These are phyloP conservation scores for Micromys minutus DNA, from an alignment of 2,113 vertebrate species.

Conservation along the genomic window DNA sequence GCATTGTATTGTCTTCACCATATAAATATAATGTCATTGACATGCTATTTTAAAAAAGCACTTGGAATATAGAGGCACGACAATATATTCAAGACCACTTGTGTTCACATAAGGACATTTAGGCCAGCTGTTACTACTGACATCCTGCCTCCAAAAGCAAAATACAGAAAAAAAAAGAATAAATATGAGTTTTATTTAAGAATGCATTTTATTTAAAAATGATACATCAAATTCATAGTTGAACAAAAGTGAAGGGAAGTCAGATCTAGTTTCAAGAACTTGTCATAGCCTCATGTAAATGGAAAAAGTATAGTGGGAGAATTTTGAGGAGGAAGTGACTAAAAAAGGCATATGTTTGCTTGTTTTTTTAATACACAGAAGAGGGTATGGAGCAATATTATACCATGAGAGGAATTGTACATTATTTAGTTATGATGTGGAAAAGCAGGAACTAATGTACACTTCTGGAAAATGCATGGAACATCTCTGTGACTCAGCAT, in stretches of 20 bases:
- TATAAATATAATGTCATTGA: background rate
- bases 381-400: background rate
- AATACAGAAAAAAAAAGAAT: background rate
- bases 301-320: background rate
- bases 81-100: background rate
- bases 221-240: background rate
- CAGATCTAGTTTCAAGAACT: background rate
- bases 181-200: background rate
- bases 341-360: background rate
- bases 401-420: background rate
- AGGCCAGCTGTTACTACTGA: background rate
- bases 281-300: background rate
- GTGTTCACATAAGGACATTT: background rate
- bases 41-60: no score
- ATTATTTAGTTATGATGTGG: background rate
- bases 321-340: fast-evolving
- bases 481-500: background rate
- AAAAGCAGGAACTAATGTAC: background rate
- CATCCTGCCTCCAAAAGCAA: background rate
- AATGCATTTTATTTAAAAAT: background rate
- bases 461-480: background rate
- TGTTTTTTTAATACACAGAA: background rate
- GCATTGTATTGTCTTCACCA: background rate
- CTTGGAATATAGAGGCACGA: background rate
- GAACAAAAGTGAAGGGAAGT: background rate